Percentiles rank a stretch among this genome's conserved stretches.
Conservation (phyloP, 2,113 vertebrate genomes). For the Chaetura pelagica region DNA sequence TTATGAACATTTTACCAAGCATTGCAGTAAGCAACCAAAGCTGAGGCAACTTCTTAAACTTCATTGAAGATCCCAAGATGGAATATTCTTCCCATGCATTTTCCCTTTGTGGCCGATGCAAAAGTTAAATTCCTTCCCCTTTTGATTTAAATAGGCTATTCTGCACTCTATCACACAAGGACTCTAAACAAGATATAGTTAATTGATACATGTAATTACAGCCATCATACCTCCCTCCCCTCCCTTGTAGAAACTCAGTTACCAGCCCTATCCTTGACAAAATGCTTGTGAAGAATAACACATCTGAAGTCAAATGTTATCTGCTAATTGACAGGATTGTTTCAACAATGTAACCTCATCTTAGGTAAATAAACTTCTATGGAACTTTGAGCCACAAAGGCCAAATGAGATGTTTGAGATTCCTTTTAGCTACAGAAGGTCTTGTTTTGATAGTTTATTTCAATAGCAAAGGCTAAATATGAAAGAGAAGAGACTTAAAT, state of each 20-base stretch:
- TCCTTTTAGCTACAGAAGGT: constrained; percentile 13
- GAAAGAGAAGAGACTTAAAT: background rate
- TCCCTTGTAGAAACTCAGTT: background rate
- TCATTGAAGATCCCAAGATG: background rate
- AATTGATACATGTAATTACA: background rate
- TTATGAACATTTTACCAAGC: background rate
- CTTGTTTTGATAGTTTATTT: constrained; percentile 22
- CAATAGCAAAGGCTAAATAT: background rate
- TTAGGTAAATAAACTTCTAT: constrained; percentile 20
- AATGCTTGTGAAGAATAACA: constrained; percentile 19
- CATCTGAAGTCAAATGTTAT: constrained; percentile 28
- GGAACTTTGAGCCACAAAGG: background rate
- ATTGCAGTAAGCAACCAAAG: background rate
- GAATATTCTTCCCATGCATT: background rate
- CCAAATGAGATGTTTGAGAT: constrained; percentile 24
- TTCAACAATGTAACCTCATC: constrained; percentile 23
- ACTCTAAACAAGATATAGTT: background rate
- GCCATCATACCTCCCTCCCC: background rate
- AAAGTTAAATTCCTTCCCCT: background rate
- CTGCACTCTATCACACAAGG: background rate
- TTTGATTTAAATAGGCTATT: background rate
- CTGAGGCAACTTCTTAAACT: background rate
- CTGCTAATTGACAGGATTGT: constrained; percentile 22
- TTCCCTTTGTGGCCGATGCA: background rate
- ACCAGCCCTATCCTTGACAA: background rate